Evolutionary conservation across 1,140 invertebrate species (phyloP), one percentile per base, ranked within the genome.

Genomic region (Nomia melanderi): DNA sequence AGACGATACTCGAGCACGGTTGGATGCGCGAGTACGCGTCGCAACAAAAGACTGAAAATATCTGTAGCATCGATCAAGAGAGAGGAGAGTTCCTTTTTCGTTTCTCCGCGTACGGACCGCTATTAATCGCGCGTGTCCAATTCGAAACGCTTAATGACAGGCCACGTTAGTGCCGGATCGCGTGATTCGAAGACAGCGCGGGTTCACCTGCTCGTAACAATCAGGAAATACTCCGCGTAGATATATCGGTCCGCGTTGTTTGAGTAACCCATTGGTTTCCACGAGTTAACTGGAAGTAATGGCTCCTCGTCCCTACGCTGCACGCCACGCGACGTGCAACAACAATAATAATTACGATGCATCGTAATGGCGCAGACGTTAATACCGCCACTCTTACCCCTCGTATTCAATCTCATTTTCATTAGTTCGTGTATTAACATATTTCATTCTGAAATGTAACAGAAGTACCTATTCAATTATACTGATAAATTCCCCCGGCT

Each of bases 151-250:
- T n/a, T 50, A 50, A 50, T n/a, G 47, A 50, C 47, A 50, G 47
- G n/a, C 47, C 47, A 50, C 47, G 20, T 8, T 50, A n/a, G 47
- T n/a, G 2, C 7, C n/a, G 47, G 47, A 50, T 50, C 47, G 20
- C 47, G 47, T 50, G 47, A 50, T 50, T 20, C 47, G 47, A 50
- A n/a, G 47, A 50, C 47, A 50, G 47, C 47, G 33, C n/a, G 47
- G 47, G 47, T 8, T n/a, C 47, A 50, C 47, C 7, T n/a, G 47
- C 47, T 50, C 47, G 47, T n/a, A 50, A n/a, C 47, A 50, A 50
- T 50, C 47, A 50, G 47, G 47, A 50, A 50, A 50, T 50, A 44
- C 41, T 6, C 9, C 8, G 47, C 5, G n/a, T 50, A n/a, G 47
- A 50, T 50, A 20, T 50, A n/a, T 50, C 47, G n/a, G 47, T 50